Evolutionary conservation across 2,113 vertebrate species (phyloP).

Genomic region (Gopherus flavomarginatus): DNA sequence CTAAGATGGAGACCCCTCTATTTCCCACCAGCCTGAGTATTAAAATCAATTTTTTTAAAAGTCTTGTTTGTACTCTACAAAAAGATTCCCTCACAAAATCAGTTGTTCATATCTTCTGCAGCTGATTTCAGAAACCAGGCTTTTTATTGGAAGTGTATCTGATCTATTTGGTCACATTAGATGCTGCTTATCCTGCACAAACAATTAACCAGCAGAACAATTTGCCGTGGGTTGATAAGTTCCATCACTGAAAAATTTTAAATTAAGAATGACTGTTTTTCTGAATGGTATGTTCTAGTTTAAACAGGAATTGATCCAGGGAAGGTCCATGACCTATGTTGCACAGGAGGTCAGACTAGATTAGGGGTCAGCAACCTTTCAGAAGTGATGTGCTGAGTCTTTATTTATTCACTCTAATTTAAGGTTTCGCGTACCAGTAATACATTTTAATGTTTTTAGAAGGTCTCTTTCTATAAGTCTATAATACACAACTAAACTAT

Average conservation of each 20-base stretch:
- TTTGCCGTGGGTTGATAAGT: neutral
- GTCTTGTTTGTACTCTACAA: neutral
- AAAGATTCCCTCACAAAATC: neutral
- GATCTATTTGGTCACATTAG: neutral
- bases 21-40: neutral
- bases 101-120: neutral
- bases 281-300: neutral
- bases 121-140: neutral
- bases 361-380: too few relatives aligned
- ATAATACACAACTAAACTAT: too few relatives aligned
- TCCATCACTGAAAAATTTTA: neutral
- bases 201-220: fast-evolving
- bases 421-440: too few relatives aligned
- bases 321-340: neutral
- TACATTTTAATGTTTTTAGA: too few relatives aligned
- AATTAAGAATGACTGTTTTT: neutral
- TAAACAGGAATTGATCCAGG: neutral
- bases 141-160: neutral
- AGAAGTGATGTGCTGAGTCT: too few relatives aligned
- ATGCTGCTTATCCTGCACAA: neutral
- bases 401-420: too few relatives aligned
- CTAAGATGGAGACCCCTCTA: neutral
- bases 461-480: too few relatives aligned
- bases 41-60: neutral
- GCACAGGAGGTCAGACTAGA: too few relatives aligned